Evolutionary conservation across 2,888 invertebrate species (phyloP), one percentile per base, ranked within the genome.

Genomic region (Cordilura impudica): DNA sequence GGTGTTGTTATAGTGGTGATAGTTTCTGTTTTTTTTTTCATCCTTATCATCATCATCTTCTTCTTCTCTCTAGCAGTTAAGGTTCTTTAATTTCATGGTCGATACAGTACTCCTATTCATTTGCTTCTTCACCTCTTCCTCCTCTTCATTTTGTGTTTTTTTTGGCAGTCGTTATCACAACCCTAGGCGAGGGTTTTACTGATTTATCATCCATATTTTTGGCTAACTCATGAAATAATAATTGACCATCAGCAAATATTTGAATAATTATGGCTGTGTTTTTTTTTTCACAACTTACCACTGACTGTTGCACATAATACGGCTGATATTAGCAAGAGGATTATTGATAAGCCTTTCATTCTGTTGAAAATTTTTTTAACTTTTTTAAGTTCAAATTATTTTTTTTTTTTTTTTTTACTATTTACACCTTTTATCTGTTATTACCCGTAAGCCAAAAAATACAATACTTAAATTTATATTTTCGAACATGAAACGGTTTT

Each of bases 391-490:
- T n/a, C n/a, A n/a, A n/a, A 4, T 51, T 23, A 23, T 51, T 10
- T 14, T 56, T 16, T 56, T 4, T 1, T n/a, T n/a, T n/a, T n/a
- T n/a, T n/a, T 35, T 19, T 39, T 56, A 12, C n/a, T n/a, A 53
- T 51, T 51, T 2, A 23, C 19, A 7, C 23, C 53, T n/a, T 23
- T 53, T 2, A 7, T 21, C 3, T 60, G 43, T 21, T 26, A 21
- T 26, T 60, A 8, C 19, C 43, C 60, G 43, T n/a, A 60, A 43
- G 60, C 60, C 23, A 26, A 43, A 43, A 43, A 43, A 21, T 21
- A 60, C 43, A n/a, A n/a, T n/a, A n/a, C n/a, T n/a, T 60, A 60
- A 53, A 43, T 6, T n/a, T 60, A 53, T 53, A 14, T 45, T 45
- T 7, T 8, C 23, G 4, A 2, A 43, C 23, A 6, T n/a, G 21